These are phyloP conservation scores for Narcine bancroftii DNA, from an alignment of 2,113 vertebrate genomes.

Conservation along the genomic window DNA sequence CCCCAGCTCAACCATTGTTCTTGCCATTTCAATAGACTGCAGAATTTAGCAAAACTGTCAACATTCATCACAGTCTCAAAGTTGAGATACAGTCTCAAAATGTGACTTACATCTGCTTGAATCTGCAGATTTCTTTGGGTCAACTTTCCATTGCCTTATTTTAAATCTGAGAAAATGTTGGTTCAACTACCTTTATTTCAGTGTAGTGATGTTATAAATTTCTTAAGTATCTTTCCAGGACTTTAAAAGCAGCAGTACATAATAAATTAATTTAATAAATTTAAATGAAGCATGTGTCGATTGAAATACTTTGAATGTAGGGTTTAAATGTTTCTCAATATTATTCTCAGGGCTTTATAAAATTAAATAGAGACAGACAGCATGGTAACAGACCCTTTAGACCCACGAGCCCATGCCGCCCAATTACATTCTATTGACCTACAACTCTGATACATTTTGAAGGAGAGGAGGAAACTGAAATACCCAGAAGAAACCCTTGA, in stretches of 20 bases:
- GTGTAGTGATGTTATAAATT: background rate
- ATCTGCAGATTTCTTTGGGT: slow-evolving; percentile 44
- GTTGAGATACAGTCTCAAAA: too few relatives aligned
- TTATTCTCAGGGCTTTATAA: too few relatives aligned
- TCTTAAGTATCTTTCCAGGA: background rate
- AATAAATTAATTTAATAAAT: too few relatives aligned
- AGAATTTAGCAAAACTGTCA: slow-evolving; percentile 38
- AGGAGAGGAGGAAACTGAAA: too few relatives aligned
- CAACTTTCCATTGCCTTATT: slow-evolving; percentile 37
- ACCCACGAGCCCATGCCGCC: too few relatives aligned
- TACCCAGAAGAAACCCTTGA: too few relatives aligned
- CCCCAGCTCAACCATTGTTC: slow-evolving; percentile 43
- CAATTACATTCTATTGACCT: too few relatives aligned
- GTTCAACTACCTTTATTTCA: background rate
- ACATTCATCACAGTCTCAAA: slow-evolving; percentile 37
- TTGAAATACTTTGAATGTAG: background rate
- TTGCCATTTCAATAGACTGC: slow-evolving; percentile 40
- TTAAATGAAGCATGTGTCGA: background rate
- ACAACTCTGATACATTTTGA: too few relatives aligned
- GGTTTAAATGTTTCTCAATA: background rate
- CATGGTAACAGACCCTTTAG: too few relatives aligned
- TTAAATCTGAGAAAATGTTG: background rate
- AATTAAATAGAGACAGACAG: too few relatives aligned
- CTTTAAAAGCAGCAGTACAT: background rate
- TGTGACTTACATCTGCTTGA: slow-evolving; percentile 47